A percentile compares a stretch with the other conserved stretches of the same genome.
phyloP scores from a whole-genome alignment of 2,888 invertebrate genomes.

The Boloria euphrosyne region DNA sequence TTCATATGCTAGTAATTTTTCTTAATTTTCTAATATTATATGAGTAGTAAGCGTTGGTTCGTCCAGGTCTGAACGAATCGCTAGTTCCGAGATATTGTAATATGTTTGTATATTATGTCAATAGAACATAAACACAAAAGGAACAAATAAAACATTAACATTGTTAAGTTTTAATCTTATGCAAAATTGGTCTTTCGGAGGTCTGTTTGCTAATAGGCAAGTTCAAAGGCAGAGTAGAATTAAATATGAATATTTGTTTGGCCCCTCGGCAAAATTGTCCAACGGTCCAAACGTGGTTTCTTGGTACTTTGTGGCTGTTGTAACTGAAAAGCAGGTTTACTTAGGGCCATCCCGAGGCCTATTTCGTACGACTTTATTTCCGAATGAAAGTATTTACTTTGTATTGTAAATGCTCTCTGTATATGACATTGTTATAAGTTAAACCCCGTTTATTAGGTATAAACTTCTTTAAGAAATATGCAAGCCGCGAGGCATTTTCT shows the following conservation, averaged over 20 bases:
- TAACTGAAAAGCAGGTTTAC: conserved; percentile 62
- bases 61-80: too few relatives aligned
- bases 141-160: conserved; percentile 36
- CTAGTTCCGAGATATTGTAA: background rate
- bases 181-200: conserved; percentile 56
- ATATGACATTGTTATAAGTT: conserved; percentile 73
- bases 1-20: too few relatives aligned
- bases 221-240: conserved; percentile 64
- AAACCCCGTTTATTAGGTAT: conserved; percentile 59
- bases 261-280: conserved; percentile 61
- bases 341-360: conserved; percentile 70
- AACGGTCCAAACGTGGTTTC: conserved; percentile 65
- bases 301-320: conserved; percentile 65
- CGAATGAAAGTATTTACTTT: conserved; percentile 76
- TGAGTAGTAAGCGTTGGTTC: too few relatives aligned
- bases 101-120: background rate
- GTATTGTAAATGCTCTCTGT: conserved; percentile 71
- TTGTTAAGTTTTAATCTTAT: conserved; percentile 44
- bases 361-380: conserved; percentile 64
- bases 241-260: conserved; percentile 80
- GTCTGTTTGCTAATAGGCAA: conserved; percentile 64
- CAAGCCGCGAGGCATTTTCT: conserved; percentile 37
- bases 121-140: conserved; percentile 19
- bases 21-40: too few relatives aligned
- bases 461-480: conserved; percentile 50